A percentile compares a stretch with the other conserved stretches of the same genome.
Conservation (phyloP, 2,888 invertebrate species). For the Coremacera marginata region DNA sequence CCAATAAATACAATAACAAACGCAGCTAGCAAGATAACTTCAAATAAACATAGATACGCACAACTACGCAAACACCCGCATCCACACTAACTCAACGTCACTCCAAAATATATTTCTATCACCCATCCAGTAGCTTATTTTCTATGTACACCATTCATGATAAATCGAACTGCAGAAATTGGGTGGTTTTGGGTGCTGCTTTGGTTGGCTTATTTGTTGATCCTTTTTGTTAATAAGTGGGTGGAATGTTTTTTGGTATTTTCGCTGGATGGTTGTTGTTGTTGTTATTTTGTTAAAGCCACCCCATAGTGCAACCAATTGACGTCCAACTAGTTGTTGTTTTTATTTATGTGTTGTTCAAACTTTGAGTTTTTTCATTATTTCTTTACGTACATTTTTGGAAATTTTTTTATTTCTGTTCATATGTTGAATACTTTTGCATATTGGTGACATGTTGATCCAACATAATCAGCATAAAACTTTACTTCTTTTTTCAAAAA, state of each 20-base stretch:
- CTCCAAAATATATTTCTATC: not conserved
- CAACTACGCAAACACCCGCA: not conserved
- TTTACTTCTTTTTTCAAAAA: too few relatives aligned
- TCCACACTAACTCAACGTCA: not conserved
- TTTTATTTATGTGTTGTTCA: not conserved
- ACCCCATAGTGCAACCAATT: slow-evolving; percentile 26
- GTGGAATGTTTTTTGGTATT: not conserved
- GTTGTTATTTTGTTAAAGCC: not conserved
- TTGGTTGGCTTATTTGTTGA: not conserved
- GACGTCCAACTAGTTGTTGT: slow-evolving; percentile 5
- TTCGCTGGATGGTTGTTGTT: not conserved
- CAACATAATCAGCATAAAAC: not conserved
- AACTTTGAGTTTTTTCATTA: not conserved
- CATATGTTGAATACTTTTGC: not conserved
- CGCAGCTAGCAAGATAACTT: slow-evolving; percentile 11
- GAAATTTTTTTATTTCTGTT: not conserved
- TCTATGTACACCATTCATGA: not conserved
- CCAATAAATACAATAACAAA: slow-evolving; percentile 29
- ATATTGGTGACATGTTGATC: not conserved
- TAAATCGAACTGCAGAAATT: slow-evolving; percentile 1
- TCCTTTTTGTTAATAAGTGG: slow-evolving; percentile 4
- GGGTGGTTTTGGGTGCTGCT: slow-evolving; percentile 13
- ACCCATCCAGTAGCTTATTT: not conserved
- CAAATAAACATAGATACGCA: not conserved
- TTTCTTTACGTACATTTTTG: not conserved